Percentiles rank a stretch among this genome's conserved stretches.
phyloP scores from a whole-genome alignment of 1,140 invertebrate species.

The Drosophila novamexicana region DNA sequence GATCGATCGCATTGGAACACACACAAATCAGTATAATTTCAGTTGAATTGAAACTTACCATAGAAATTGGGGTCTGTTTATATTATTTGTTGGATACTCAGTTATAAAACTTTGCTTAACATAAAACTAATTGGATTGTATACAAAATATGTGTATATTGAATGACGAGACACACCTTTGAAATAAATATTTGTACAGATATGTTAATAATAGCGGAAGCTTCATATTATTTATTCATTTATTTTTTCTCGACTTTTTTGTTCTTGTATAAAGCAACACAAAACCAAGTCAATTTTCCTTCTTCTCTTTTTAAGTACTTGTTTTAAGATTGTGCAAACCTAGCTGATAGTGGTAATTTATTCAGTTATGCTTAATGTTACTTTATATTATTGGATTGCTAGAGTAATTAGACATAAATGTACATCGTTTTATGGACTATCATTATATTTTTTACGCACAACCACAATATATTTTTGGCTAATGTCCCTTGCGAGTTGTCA shows the following conservation, averaged over 20 bases:
- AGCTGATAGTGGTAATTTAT: constrained; percentile 8
- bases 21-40: neutral
- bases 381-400: constrained; percentile 15
- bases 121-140: neutral
- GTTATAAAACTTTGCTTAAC: neutral
- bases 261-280: neutral
- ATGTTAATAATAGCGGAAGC: constrained; percentile 33
- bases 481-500: neutral
- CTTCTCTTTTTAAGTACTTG: neutral
- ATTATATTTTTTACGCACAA: constrained; percentile 52
- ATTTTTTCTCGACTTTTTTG: neutral
- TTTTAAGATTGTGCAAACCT: constrained; percentile 7
- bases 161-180: neutral
- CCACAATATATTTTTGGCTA: constrained; percentile 32
- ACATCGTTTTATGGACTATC: constrained; percentile 45
- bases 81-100: neutral
- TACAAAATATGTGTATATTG: neutral
- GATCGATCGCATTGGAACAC: neutral
- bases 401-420: constrained; percentile 42
- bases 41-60: neutral
- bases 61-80: neutral
- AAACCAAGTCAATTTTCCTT: neutral
- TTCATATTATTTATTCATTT: constrained; percentile 21
- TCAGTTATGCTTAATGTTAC: neutral
- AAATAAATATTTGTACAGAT: constrained; percentile 18